Conservation (phyloP, 2,113 vertebrate species). For the Notarius lentiginosus region DNA sequence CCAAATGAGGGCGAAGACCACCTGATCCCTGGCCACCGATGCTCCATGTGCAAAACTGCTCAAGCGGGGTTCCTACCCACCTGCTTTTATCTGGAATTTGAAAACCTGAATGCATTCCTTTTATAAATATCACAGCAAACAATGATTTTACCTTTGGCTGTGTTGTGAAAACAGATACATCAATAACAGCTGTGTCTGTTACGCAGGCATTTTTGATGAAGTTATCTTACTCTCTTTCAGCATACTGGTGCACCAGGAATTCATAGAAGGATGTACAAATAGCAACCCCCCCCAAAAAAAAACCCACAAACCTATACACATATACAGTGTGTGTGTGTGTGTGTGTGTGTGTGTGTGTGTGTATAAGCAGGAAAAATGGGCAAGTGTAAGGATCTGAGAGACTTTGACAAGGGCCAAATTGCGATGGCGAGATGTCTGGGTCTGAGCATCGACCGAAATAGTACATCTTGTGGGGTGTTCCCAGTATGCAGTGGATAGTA, state of each 20-base stretch:
- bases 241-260: neutral
- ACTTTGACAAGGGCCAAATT: too few species aligned
- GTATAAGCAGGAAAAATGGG: too few species aligned
- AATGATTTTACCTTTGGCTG: neutral
- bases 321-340: too few species aligned
- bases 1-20: slow-evolving; percentile 9
- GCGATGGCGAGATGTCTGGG: too few species aligned
- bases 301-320: too few species aligned
- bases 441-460: too few species aligned
- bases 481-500: too few species aligned
- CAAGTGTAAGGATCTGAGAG: too few species aligned
- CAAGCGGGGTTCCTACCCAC: neutral
- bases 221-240: neutral
- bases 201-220: neutral
- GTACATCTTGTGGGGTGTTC: too few species aligned
- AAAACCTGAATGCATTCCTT: neutral
- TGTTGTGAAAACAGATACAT: neutral
- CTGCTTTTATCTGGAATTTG: neutral
- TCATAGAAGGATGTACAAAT: neutral
- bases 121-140: neutral
- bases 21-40: slow-evolving; percentile 1
- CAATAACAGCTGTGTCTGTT: neutral
- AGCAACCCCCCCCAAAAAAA: neutral
- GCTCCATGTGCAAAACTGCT: neutral
- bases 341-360: too few species aligned